Percentiles rank a stretch among this genome's conserved stretches.
phyloP scores from a whole-genome alignment of 1,140 invertebrate genomes.

The Bombus soroeensis region DNA sequence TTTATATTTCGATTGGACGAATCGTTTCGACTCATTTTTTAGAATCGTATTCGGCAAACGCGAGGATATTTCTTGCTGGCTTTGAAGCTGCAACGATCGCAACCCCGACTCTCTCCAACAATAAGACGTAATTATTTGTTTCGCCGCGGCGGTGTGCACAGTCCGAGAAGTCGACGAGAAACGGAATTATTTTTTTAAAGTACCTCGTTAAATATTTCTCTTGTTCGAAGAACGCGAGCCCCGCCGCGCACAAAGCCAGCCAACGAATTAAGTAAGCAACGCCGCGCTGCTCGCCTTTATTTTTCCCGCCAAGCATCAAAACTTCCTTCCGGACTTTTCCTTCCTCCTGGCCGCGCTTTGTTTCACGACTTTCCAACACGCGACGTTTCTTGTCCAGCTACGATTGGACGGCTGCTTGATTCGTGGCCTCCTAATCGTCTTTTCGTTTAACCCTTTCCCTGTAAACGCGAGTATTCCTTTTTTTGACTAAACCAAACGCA shows the following conservation, averaged over 20 bases:
- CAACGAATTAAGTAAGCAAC: slow-evolving; percentile 45
- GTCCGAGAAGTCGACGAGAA: slow-evolving; percentile 13
- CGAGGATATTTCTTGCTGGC: not conserved
- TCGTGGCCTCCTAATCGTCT: not conserved
- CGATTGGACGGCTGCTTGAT: not conserved
- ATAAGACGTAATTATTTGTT: slow-evolving; percentile 36
- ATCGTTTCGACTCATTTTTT: too few relatives aligned
- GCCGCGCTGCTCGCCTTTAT: slow-evolving; percentile 30
- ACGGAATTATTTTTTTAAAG: slow-evolving; percentile 46
- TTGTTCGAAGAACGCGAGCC: slow-evolving; percentile 19
- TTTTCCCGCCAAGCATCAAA: slow-evolving; percentile 37
- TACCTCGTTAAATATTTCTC: slow-evolving; percentile 51
- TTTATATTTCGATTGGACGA: too few relatives aligned
- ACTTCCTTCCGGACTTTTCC: slow-evolving; percentile 31
- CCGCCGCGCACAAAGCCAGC: slow-evolving; percentile 17
- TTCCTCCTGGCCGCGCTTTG: not conserved
- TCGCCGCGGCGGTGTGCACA: not conserved
- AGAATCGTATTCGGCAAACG: too few relatives aligned
- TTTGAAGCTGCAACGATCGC: slow-evolving; percentile 12
- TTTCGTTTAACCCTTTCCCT: not conserved
- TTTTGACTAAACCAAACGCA: too few relatives aligned
- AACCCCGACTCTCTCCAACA: not conserved
- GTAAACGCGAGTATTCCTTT: not conserved
- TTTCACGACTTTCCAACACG: slow-evolving; percentile 3
- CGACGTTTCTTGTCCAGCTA: not conserved